These are phyloP conservation scores for Penaeus japonicus DNA, from an alignment of 1,140 invertebrate species.

Conservation along the genomic window DNA sequence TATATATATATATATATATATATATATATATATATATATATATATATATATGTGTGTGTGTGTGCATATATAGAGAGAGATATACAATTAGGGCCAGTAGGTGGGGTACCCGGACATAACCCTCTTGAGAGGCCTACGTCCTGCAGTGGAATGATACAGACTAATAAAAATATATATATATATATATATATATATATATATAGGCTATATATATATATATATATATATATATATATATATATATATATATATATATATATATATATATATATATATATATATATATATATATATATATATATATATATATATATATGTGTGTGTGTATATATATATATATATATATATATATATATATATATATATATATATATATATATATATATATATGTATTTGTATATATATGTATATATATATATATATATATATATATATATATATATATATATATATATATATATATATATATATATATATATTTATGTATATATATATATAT, in stretches of 20 bases:
- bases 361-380: neutral
- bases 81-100: neutral
- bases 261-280: neutral
- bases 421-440: neutral
- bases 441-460: neutral
- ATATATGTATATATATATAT: neutral
- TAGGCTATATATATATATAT: neutral
- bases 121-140: neutral
- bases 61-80: too few relatives aligned
- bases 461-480: constrained; percentile 4
- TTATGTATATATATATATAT: constrained; percentile 11
- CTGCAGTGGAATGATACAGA: neutral
- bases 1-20: too few relatives aligned
- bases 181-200: constrained; percentile 13
- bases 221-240: constrained; percentile 1
- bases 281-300: neutral
- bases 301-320: neutral
- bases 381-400: neutral
- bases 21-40: too few relatives aligned
- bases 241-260: constrained; percentile 6
- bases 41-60: too few relatives aligned
- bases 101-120: neutral
- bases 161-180: neutral
- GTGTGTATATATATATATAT: too few relatives aligned
- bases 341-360: neutral